A percentile compares a stretch with the other conserved stretches of the same genome.
Conservation (phyloP, 2,113 vertebrate species). For the Cyanocitta stelleri region DNA sequence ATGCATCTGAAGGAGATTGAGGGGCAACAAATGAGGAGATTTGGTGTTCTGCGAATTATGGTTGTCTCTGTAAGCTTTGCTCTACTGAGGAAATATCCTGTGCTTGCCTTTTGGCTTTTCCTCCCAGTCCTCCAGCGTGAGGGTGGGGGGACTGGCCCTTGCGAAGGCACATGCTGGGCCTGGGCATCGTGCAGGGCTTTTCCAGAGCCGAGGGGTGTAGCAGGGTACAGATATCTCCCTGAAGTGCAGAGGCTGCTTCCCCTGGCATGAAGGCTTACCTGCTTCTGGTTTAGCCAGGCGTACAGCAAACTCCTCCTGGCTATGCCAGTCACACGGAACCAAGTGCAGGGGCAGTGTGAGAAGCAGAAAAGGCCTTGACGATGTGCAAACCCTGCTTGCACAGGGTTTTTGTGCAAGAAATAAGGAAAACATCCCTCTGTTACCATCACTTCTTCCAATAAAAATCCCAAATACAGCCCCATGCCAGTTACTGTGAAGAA, state of each 20-base stretch:
- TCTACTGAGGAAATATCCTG: not conserved
- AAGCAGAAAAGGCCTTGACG: not conserved
- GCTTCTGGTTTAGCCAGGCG: not conserved
- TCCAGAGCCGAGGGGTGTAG: not conserved
- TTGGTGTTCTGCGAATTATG: not conserved
- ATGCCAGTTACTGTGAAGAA: not conserved
- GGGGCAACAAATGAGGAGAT: not conserved
- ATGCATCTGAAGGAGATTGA: not conserved
- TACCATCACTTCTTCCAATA: not conserved
- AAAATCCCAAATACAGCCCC: not conserved
- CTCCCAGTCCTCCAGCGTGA: not conserved
- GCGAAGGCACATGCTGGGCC: rapidly evolving
- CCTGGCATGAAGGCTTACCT: not conserved
- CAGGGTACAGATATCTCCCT: not conserved
- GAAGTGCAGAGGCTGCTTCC: not conserved
- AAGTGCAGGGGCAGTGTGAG: rapidly evolving
- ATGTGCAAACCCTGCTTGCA: not conserved
- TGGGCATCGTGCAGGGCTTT: not conserved
- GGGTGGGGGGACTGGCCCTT: not conserved
- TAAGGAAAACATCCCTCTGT: not conserved
- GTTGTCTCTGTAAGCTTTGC: not conserved
- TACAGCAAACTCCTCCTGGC: not conserved
- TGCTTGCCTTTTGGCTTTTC: not conserved
- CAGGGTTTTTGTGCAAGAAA: not conserved
- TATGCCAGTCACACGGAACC: rapidly evolving